Conservation (phyloP, 1,140 invertebrate genomes). For the Pollicipes pollicipes region DNA sequence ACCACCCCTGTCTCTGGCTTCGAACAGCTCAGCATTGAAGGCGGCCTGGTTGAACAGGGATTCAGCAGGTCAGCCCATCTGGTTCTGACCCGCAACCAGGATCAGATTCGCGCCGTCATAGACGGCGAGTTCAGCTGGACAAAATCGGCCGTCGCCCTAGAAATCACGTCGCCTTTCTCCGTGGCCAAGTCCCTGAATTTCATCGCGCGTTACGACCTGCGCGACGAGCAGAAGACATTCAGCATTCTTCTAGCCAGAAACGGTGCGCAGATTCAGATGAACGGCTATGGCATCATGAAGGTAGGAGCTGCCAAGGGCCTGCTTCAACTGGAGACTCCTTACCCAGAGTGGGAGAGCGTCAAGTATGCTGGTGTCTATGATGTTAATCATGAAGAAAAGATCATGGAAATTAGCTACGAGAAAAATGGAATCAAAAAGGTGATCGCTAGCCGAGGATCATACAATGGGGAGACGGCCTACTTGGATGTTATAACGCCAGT, state of each 20-base stretch:
- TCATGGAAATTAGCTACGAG: not conserved
- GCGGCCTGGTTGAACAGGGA: too few relatives aligned
- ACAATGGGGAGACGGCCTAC: not conserved
- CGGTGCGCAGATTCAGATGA: not conserved
- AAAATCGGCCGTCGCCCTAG: not conserved
- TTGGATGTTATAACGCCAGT: not conserved
- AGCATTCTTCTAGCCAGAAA: not conserved
- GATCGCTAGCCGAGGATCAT: not conserved
- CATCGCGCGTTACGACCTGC: not conserved
- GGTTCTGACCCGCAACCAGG: not conserved
- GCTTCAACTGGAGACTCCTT: not conserved
- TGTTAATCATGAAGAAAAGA: not conserved
- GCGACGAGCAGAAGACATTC: not conserved
- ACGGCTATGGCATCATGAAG: not conserved
- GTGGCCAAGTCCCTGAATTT: not conserved
- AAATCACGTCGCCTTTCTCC: not conserved
- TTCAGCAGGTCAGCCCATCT: not conserved
- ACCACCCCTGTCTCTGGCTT: not conserved
- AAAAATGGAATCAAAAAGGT: not conserved
- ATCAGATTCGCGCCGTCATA: not conserved
- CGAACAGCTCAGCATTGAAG: not conserved
- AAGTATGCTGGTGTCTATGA: not conserved
- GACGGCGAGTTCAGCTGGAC: not conserved
- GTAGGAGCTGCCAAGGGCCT: not conserved
- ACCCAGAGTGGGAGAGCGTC: not conserved